phyloP scores from a whole-genome alignment of 1,140 invertebrate genomes.

The Drosophila kohkoa region DNA sequence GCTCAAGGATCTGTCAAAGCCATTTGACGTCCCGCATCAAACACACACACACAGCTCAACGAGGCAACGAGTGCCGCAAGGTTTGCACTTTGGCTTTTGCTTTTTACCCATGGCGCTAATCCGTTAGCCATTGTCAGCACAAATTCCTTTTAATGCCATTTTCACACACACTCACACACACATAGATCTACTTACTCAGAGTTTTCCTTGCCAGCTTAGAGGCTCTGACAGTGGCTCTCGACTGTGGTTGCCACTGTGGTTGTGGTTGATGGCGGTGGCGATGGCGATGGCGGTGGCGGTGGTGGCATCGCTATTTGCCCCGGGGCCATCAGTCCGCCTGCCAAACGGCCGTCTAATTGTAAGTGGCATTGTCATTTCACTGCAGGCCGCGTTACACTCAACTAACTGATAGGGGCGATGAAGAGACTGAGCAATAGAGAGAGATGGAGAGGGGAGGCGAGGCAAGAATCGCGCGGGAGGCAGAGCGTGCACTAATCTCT shows the following conservation, averaged over 20 bases:
- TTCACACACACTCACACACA: slow-evolving; percentile 48
- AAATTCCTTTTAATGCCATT: slow-evolving; percentile 73
- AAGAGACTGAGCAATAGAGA: background rate
- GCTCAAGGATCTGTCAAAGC: slow-evolving; percentile 65
- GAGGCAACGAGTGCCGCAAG: slow-evolving; percentile 30
- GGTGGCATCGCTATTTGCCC: slow-evolving; percentile 10
- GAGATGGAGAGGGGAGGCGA: too few relatives aligned
- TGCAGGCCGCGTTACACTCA: background rate
- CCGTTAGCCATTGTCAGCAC: slow-evolving; percentile 69
- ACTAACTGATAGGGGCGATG: background rate
- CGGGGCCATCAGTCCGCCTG: slow-evolving; percentile 33
- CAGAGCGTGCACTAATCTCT: slow-evolving; percentile 18
- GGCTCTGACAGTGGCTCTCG: slow-evolving; percentile 5
- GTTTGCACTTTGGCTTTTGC: slow-evolving; percentile 46
- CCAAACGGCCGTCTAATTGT: slow-evolving; percentile 42
- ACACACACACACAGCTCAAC: background rate
- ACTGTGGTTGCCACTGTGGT: slow-evolving; percentile 5
- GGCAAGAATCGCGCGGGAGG: background rate
- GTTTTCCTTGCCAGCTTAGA: slow-evolving; percentile 34
- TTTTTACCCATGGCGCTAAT: slow-evolving; percentile 57
- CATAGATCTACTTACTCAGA: slow-evolving; percentile 5
- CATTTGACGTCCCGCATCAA: slow-evolving; percentile 37
- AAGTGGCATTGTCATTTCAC: slow-evolving; percentile 43
- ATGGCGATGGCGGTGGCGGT: too few relatives aligned
- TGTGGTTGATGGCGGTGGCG: background rate